These are phyloP conservation scores for Apeltes quadracus DNA, from an alignment of 2,113 vertebrate genomes.

Conservation along the genomic window DNA sequence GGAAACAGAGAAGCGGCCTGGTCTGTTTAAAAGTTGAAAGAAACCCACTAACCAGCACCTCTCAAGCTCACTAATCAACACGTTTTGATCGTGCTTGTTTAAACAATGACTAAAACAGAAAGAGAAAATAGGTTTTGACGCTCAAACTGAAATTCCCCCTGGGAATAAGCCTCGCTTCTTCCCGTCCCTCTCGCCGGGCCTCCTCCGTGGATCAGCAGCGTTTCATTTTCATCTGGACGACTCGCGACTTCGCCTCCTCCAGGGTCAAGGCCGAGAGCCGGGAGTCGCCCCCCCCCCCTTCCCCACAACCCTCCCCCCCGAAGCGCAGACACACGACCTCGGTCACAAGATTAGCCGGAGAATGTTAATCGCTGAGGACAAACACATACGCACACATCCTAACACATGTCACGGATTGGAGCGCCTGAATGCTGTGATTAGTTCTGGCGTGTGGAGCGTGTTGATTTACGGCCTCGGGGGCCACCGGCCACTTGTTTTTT, in stretches of 20 bases:
- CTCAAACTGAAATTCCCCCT: constrained; percentile 8
- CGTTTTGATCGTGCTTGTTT: background rate
- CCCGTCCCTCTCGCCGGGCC: background rate
- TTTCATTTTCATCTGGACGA: constrained; percentile 66
- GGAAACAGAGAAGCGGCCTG: background rate
- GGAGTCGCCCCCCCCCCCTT: constrained; percentile 29
- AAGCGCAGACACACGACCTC: constrained; percentile 30
- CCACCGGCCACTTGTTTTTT: constrained; percentile 38
- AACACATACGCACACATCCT: constrained; percentile 24
- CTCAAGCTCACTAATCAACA: background rate
- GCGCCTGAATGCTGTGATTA: constrained; percentile 40
- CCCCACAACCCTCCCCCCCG: constrained; percentile 5
- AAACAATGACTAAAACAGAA: background rate
- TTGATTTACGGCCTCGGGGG: constrained; percentile 54
- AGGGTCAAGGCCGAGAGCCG: constrained; percentile 47
- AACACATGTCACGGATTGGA: constrained; percentile 34
- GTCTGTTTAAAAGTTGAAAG: background rate
- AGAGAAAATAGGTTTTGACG: constrained; percentile 3
- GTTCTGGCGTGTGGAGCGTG: constrained; percentile 14
- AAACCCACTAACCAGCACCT: background rate
- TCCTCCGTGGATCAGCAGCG: constrained; percentile 33
- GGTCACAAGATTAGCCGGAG: constrained; percentile 54
- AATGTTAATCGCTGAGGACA: constrained; percentile 55
- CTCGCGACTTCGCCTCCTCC: constrained; percentile 4
- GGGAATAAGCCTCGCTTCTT: constrained; percentile 1